Evolutionary conservation across 2,797 vertebrate genomes (phyloP).

Genomic region (Brotula barbata): DNA sequence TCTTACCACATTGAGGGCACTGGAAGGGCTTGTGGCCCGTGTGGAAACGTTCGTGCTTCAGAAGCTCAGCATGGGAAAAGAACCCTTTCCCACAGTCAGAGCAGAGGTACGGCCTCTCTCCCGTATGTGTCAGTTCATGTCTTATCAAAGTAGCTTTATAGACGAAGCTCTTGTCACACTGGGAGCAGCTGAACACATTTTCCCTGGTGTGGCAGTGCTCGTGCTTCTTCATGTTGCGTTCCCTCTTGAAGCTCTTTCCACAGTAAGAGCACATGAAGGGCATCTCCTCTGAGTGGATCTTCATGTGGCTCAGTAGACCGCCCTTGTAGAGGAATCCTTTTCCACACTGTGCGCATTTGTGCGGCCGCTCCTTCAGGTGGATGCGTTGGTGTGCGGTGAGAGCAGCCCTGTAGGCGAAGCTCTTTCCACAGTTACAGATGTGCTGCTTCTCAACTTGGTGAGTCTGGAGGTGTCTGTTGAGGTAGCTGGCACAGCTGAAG

Average conservation of each 20-base stretch:
- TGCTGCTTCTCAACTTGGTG: constrained; percentile 65
- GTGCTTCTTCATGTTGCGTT: constrained; percentile 75
- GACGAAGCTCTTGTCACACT: constrained; percentile 76
- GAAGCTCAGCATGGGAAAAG: constrained; percentile 74
- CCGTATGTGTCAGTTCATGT: constrained; percentile 77
- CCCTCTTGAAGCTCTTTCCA: constrained; percentile 76
- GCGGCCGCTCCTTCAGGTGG: constrained; percentile 71
- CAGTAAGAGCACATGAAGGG: constrained; percentile 77
- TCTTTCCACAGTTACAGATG: constrained; percentile 76
- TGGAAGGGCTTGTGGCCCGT: constrained; percentile 79
- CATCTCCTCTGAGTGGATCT: constrained; percentile 76
- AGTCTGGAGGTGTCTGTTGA: constrained; percentile 64
- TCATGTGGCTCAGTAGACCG: constrained; percentile 73
- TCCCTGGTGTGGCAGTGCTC: constrained; percentile 75
- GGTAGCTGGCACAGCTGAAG: constrained; percentile 60
- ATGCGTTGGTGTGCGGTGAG: constrained; percentile 74
- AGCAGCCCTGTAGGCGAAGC: constrained; percentile 71
- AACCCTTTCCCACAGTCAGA: constrained; percentile 78
- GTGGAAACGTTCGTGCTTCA: constrained; percentile 80
- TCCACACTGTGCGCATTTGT: constrained; percentile 68
- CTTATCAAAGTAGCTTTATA: constrained; percentile 75
- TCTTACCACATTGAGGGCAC: constrained; percentile 75
- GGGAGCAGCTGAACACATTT: constrained; percentile 72
- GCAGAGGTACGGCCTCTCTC: constrained; percentile 78
- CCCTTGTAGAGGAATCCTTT: constrained; percentile 77